phyloP scores from a whole-genome alignment of 2,797 vertebrate species.

The Periparus ater region DNA sequence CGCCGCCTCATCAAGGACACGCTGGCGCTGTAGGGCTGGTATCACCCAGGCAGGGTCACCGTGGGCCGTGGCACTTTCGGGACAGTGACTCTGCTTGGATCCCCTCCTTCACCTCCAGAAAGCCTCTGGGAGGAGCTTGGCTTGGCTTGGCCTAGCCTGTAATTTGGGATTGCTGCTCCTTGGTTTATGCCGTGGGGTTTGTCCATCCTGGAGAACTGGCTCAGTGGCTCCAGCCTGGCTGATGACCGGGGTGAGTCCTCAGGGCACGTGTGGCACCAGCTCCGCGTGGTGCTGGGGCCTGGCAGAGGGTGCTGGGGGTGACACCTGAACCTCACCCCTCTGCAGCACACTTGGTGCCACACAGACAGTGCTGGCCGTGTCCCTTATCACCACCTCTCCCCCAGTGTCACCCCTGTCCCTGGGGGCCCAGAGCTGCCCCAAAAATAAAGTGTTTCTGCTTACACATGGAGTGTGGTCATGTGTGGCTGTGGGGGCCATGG shows the following conservation, averaged over 20 bases:
- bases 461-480: accelerated
- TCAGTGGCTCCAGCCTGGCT: not conserved
- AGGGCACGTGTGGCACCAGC: not conserved
- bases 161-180: not conserved
- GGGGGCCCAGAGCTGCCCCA: not conserved
- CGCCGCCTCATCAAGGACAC: constrained; percentile 98
- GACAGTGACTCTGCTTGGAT: not conserved
- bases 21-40: constrained; percentile 83
- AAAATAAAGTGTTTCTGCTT: not conserved
- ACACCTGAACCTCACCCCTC: not conserved
- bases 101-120: not conserved
- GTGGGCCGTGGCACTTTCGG: accelerated
- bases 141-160: not conserved
- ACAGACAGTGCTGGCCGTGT: not conserved
- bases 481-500: not conserved
- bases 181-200: not conserved
- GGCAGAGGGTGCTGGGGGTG: not conserved
- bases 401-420: not conserved
- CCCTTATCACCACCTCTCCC: not conserved
- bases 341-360: not conserved
- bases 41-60: not conserved
- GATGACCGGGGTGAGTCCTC: not conserved
- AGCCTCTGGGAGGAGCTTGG: not conserved
- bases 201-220: not conserved
- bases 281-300: not conserved